Evolutionary conservation across 2,113 vertebrate genomes (phyloP).

Genomic region (Aegithalos caudatus): DNA sequence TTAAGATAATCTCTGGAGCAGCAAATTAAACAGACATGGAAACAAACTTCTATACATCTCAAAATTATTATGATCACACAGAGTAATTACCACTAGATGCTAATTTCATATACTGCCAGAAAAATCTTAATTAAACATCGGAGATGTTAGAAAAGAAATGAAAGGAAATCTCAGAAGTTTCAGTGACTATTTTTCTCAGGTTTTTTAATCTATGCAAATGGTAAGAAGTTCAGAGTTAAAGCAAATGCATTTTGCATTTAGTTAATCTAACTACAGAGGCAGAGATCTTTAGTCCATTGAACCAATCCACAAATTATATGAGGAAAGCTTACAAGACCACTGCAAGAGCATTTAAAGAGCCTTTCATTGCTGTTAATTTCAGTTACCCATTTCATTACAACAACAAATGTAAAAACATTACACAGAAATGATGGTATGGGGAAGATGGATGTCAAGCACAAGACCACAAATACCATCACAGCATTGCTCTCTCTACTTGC

Average conservation of each 20-base stretch:
- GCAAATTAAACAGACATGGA: neutral
- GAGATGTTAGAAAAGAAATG: neutral
- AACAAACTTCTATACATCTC: neutral
- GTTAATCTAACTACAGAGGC: neutral
- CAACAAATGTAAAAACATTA: neutral
- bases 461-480: neutral
- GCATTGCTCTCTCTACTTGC: neutral
- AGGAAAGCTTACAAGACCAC: neutral
- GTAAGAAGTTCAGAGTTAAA: neutral
- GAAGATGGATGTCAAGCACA: neutral
- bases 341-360: neutral
- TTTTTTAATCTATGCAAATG: neutral
- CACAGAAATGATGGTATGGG: neutral
- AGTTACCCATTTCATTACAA: neutral
- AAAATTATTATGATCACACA: neutral
- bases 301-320: neutral
- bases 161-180: neutral
- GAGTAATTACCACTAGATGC: neutral
- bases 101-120: constrained; percentile 5
- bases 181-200: neutral
- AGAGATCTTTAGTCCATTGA: neutral
- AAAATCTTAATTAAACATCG: constrained; percentile 1
- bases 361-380: neutral
- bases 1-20: neutral
- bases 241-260: neutral